phyloP scores from a whole-genome alignment of 2,113 vertebrate species.

The Mesitornis unicolor region DNA sequence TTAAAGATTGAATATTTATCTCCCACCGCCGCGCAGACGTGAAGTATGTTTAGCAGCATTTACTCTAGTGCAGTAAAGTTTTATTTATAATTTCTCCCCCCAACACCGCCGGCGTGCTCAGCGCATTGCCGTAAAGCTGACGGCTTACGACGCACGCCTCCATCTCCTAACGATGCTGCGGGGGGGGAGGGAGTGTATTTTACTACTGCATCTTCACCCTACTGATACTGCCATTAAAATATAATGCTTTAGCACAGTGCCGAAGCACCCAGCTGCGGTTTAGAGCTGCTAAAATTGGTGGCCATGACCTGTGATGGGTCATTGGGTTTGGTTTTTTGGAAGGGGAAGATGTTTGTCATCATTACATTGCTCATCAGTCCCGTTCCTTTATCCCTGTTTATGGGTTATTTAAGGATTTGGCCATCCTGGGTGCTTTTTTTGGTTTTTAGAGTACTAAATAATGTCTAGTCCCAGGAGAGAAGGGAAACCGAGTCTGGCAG shows the following conservation, averaged over 20 bases:
- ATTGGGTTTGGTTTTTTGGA: neutral
- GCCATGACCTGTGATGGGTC: neutral
- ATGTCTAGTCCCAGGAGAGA: neutral
- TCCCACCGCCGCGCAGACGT: neutral
- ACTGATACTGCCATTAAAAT: conserved; percentile 47
- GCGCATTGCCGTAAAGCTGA: neutral
- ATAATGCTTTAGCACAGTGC: neutral
- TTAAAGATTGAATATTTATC: conserved; percentile 44
- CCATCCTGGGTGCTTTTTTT: neutral
- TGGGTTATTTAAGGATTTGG: neutral
- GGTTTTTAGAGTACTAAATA: rapidly evolving
- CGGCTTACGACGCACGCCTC: neutral
- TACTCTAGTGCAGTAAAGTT: conserved; percentile 1
- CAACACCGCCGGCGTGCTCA: rapidly evolving
- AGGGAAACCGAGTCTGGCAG: neutral
- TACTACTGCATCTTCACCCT: conserved; percentile 9
- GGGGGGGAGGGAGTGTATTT: neutral
- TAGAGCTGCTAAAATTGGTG: neutral
- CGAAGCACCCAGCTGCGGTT: neutral
- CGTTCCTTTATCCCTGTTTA: neutral
- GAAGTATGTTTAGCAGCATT: neutral
- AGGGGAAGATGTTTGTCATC: neutral
- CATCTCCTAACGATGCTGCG: neutral
- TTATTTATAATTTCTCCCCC: conserved; percentile 27
- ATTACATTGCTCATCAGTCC: rapidly evolving